phyloP scores from a whole-genome alignment of 2,797 vertebrate species.

The Sphenodon punctatus region DNA sequence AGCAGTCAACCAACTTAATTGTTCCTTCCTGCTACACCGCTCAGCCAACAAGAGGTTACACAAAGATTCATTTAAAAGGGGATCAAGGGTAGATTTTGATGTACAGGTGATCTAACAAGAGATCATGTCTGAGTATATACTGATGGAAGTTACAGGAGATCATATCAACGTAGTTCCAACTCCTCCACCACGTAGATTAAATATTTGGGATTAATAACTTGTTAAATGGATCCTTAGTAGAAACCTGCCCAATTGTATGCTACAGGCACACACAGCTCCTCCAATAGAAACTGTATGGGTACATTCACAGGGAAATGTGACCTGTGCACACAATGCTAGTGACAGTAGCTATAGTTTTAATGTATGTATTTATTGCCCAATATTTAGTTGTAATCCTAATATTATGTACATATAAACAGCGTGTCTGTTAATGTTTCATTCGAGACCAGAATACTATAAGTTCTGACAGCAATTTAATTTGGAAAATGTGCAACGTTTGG shows the following conservation, averaged over 20 bases:
- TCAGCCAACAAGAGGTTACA: neutral
- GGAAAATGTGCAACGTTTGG: neutral
- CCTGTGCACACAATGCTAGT: accelerated
- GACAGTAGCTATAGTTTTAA: neutral
- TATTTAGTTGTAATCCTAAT: neutral
- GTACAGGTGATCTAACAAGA: neutral
- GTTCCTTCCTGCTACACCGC: neutral
- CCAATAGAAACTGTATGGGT: too few relatives aligned
- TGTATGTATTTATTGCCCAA: neutral
- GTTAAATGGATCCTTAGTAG: too few relatives aligned
- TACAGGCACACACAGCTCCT: too few relatives aligned
- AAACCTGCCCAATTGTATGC: too few relatives aligned
- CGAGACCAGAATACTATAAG: accelerated
- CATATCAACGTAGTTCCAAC: neutral
- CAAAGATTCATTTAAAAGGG: too few relatives aligned
- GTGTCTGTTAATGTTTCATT: neutral
- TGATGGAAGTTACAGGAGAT: neutral
- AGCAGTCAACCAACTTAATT: neutral
- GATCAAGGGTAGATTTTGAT: neutral
- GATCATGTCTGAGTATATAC: neutral
- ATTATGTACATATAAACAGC: neutral
- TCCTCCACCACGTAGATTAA: neutral
- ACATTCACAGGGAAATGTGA: too few relatives aligned
- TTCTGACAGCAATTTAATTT: neutral
- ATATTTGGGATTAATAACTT: too few relatives aligned